Conservation (phyloP, 2,113 vertebrate species). For the Rhagologus leucostigma region DNA sequence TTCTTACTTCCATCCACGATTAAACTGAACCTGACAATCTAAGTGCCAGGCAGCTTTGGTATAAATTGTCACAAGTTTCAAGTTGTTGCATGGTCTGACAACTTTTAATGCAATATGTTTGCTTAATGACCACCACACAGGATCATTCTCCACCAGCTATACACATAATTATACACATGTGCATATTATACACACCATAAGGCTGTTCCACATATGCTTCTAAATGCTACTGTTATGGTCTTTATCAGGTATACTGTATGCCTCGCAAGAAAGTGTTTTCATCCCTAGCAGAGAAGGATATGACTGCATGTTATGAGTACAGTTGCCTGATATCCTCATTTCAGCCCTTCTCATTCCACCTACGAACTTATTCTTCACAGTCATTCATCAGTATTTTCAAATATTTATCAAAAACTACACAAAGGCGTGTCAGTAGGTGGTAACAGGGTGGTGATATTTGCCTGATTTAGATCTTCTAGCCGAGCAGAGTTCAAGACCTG, state of each 20-base stretch:
- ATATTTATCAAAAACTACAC: neutral
- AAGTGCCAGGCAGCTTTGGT: neutral
- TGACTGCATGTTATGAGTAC: neutral
- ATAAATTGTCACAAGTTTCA: neutral
- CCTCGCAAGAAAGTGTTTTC: neutral
- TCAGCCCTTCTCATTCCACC: neutral
- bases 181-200: neutral
- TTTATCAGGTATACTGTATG: neutral
- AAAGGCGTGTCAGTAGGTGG: neutral
- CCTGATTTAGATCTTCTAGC: neutral
- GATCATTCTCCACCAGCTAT: neutral
- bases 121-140: neutral
- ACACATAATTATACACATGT: neutral
- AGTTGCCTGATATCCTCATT: neutral
- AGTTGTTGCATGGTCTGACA: neutral
- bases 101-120: neutral
- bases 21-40: neutral
- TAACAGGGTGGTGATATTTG: neutral
- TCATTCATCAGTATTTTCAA: neutral
- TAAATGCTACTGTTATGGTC: neutral
- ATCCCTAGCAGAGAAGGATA: neutral
- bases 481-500: neutral
- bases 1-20: neutral
- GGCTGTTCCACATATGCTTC: neutral
- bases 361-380: neutral